phyloP scores from a whole-genome alignment of 2,113 vertebrate species.

The Oenanthe oenanthe region DNA sequence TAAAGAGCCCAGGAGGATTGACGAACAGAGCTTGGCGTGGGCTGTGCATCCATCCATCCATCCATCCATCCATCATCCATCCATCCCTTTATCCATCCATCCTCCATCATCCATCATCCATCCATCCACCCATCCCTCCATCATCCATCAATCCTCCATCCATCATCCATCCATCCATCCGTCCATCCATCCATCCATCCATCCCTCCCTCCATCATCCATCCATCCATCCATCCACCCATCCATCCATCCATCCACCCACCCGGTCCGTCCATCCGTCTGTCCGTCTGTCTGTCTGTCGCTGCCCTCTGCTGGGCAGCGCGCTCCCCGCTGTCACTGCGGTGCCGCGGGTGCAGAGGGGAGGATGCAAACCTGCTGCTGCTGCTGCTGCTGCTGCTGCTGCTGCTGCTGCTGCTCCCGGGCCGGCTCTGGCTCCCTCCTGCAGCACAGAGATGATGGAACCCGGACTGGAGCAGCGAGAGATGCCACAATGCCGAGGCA shows the following conservation, averaged over 20 bases:
- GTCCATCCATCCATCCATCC: not conserved
- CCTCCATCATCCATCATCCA: not conserved
- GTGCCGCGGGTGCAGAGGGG: fast-evolving
- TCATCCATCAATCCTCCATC: too few relatives aligned
- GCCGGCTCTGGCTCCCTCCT: fast-evolving
- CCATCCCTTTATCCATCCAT: not conserved
- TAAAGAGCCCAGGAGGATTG: fast-evolving
- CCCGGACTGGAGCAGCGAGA: fast-evolving
- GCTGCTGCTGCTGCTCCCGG: too few relatives aligned
- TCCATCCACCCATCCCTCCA: not conserved
- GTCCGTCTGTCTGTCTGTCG: not conserved
- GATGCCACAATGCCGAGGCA: fast-evolving
- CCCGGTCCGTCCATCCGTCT: not conserved
- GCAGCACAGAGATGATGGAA: fast-evolving
- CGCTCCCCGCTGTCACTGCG: fast-evolving
- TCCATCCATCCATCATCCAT: too few relatives aligned
- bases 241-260: too few relatives aligned
- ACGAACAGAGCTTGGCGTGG: fast-evolving
- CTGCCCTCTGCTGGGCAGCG: slow-evolving; percentile 48
- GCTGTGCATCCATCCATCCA: fast-evolving
- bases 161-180: not conserved
- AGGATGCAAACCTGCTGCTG: not conserved
- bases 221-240: too few relatives aligned
- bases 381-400: too few relatives aligned
- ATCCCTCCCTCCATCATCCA: too few relatives aligned